Conservation (phyloP, 2,888 invertebrate genomes). For the Scaptodrosophila latifasciaeformis region DNA sequence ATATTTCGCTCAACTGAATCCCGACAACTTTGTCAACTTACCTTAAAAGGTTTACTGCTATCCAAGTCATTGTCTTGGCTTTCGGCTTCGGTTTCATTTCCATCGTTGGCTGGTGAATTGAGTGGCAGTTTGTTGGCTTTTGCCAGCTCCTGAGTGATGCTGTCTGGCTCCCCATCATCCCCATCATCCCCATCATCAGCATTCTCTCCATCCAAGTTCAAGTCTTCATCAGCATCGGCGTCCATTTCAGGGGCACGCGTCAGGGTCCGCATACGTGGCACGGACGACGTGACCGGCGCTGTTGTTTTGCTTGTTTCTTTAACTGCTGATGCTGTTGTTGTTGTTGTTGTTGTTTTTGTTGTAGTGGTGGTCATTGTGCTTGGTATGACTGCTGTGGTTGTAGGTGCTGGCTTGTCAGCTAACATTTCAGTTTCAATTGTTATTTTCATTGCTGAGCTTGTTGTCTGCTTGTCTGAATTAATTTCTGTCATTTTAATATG, state of each 20-base stretch:
- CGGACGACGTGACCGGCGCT: slow-evolving; percentile 7
- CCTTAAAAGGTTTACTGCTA: slow-evolving; percentile 62
- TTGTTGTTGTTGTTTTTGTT: no score
- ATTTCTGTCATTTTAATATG: slow-evolving; percentile 45
- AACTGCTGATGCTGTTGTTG: no score
- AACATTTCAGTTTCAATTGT: slow-evolving; percentile 11
- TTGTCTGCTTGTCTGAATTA: slow-evolving; percentile 25
- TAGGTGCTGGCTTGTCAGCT: slow-evolving; percentile 12
- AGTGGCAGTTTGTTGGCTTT: no score
- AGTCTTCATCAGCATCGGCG: slow-evolving; percentile 56
- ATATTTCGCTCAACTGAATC: no score
- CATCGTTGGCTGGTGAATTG: no score
- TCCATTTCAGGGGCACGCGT: slow-evolving; percentile 58
- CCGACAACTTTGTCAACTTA: slow-evolving; percentile 37
- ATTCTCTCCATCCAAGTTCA: slow-evolving; percentile 20
- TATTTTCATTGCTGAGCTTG: neutral
- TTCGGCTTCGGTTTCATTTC: neutral
- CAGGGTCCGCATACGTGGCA: slow-evolving; percentile 52
- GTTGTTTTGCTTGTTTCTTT: slow-evolving; percentile 31
- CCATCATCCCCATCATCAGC: slow-evolving; percentile 10
- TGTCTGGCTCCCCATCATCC: slow-evolving; percentile 53
- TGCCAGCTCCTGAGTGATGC: slow-evolving; percentile 53
- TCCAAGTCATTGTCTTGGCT: slow-evolving; percentile 32
- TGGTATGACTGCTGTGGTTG: slow-evolving; percentile 11
- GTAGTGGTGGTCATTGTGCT: neutral